Percentiles rank a stretch among this genome's conserved stretches.
Evolutionary conservation across 1,140 invertebrate genomes (phyloP).

Genomic region (Lasioglossum baleicum): DNA sequence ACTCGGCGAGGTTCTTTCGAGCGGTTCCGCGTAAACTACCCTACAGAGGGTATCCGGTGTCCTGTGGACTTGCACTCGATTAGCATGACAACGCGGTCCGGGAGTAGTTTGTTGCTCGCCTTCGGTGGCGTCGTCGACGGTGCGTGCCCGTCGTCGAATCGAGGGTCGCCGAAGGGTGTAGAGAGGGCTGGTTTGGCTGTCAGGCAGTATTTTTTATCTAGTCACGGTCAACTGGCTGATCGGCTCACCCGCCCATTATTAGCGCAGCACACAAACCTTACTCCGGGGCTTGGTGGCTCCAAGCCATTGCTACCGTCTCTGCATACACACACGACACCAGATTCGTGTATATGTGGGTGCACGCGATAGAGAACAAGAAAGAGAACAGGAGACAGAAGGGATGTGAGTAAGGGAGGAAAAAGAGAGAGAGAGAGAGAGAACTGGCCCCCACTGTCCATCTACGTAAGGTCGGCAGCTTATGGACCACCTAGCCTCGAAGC

Average conservation of each 20-base stretch:
- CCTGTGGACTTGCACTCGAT: conserved; percentile 66
- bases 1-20: conserved; percentile 1
- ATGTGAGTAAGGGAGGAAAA: neutral
- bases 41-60: conserved; percentile 35
- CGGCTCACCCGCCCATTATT: conserved; percentile 79
- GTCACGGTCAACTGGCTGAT: conserved; percentile 80
- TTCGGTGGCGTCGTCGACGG: conserved; percentile 5
- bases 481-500: conserved; percentile 68
- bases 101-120: conserved; percentile 65
- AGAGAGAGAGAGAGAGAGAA: neutral
- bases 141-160: neutral
- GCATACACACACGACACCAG: neutral
- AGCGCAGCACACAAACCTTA: conserved; percentile 72
- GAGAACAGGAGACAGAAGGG: neutral
- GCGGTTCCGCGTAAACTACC: conserved; percentile 45
- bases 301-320: conserved; percentile 35
- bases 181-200: conserved; percentile 43
- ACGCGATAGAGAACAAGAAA: neutral
- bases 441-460: conserved; percentile 45
- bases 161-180: neutral
- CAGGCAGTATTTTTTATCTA: conserved; percentile 81
- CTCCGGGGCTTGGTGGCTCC: conserved; percentile 3
- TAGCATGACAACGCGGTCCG: conserved; percentile 70
- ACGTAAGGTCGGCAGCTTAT: conserved; percentile 72
- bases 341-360: neutral